Evolutionary conservation across 1,140 invertebrate genomes (phyloP).

Genomic region (Drosophila busckii): DNA sequence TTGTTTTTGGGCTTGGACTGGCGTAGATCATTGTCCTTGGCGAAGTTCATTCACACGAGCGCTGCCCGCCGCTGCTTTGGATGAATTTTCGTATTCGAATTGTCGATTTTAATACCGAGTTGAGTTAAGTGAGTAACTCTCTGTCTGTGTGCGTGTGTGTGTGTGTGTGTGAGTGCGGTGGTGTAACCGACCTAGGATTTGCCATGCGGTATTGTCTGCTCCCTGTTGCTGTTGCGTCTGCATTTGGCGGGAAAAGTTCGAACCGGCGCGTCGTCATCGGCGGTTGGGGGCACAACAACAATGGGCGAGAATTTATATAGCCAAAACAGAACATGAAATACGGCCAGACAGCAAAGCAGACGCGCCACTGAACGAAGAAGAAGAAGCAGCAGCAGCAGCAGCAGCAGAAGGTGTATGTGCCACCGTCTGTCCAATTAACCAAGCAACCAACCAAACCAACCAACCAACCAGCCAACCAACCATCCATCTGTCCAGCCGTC

Average conservation of each 20-base stretch:
- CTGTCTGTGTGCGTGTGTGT: constrained; percentile 10
- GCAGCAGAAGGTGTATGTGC: too few species aligned
- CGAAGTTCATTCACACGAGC: constrained; percentile 65
- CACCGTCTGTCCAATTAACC: too few species aligned
- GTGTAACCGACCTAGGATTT: constrained; percentile 78
- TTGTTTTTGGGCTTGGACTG: constrained; percentile 20
- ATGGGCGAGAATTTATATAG: constrained; percentile 39
- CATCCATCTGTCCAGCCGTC: too few species aligned
- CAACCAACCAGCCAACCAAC: too few species aligned
- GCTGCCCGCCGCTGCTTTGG: constrained; percentile 16
- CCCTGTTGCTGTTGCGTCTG: constrained; percentile 32
- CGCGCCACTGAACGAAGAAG: too few species aligned
- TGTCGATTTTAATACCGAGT: constrained; percentile 63
- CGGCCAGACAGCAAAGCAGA: constrained; percentile 23
- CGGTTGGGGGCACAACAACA: constrained; percentile 34
- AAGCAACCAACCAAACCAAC: too few species aligned
- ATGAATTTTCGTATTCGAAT: constrained; percentile 49
- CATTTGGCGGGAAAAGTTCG: constrained; percentile 68
- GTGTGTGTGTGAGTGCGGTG: constrained; percentile 22
- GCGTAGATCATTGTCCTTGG: constrained; percentile 76
- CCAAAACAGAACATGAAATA: constrained; percentile 64
- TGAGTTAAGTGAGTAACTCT: constrained; percentile 26
- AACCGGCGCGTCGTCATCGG: constrained; percentile 14
- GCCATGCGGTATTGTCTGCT: constrained; percentile 73
- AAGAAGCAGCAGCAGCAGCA: too few species aligned